Percentiles rank a stretch among this genome's conserved stretches.
These are phyloP conservation scores for Anabas testudineus DNA, from an alignment of 2,797 vertebrate genomes.

Conservation along the genomic window DNA sequence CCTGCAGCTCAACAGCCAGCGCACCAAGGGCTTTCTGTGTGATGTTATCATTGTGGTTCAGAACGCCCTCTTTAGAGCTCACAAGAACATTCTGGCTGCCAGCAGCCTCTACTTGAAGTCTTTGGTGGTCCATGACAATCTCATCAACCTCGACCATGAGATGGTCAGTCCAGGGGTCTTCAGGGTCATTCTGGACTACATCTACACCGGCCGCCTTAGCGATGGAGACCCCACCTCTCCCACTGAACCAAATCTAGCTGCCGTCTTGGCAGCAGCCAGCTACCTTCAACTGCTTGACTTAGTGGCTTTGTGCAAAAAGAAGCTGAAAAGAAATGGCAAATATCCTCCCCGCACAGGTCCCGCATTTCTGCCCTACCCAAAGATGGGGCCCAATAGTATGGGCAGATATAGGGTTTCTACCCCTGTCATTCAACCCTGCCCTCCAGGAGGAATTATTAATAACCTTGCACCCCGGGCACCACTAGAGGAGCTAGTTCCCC, in stretches of 20 bases:
- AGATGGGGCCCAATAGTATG: conserved; percentile 83
- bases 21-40: conserved; percentile 99
- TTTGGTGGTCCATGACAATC: conserved; percentile 99
- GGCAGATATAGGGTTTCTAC: conserved; percentile 90
- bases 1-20: conserved; percentile 98
- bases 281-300: conserved; percentile 98
- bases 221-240: conserved; percentile 89
- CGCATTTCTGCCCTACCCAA: conserved; percentile 84
- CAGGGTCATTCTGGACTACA: conserved; percentile 98
- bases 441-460: conserved; percentile 81
- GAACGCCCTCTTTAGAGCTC: conserved; percentile 98
- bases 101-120: conserved; percentile 99
- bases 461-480: conserved; percentile 82
- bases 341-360: conserved; percentile 88
- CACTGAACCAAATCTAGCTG: conserved; percentile 92
- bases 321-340: conserved; percentile 93
- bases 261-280: conserved; percentile 96
- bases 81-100: conserved; percentile 99
- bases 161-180: conserved; percentile 99
- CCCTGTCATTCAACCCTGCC: conserved; percentile 95
- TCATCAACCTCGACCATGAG: conserved; percentile 99
- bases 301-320: conserved; percentile 98
- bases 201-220: conserved; percentile 95
- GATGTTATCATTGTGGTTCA: conserved; percentile 99
- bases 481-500: conserved; percentile 84